These are phyloP conservation scores for Sinocyclocheilus anophthalmus DNA, from an alignment of 2,113 vertebrate species.

Conservation along the genomic window DNA sequence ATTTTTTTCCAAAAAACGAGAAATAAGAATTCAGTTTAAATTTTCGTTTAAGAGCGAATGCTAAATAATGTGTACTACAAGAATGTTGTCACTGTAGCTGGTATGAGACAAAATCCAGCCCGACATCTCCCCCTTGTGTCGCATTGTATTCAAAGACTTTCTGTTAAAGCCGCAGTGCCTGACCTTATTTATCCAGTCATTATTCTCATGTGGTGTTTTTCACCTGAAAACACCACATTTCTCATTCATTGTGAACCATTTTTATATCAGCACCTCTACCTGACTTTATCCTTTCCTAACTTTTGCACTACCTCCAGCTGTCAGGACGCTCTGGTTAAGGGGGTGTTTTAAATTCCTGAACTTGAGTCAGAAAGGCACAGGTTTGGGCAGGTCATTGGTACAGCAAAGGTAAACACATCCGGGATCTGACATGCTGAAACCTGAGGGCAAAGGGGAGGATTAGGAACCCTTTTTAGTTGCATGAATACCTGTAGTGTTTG, in stretches of 20 bases:
- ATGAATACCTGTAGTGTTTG: conserved; percentile 36
- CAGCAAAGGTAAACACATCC: conserved; percentile 27
- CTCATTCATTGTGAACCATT: background rate
- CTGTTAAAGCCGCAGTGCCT: too few species aligned
- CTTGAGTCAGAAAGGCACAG: conserved; percentile 34
- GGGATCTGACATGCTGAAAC: conserved; percentile 13
- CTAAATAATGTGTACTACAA: too few species aligned
- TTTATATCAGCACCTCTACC: background rate
- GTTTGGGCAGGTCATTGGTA: conserved; percentile 35
- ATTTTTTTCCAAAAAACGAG: too few species aligned
- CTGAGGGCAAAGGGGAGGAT: conserved; percentile 28
- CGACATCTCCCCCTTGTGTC: too few species aligned
- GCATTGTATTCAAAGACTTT: too few species aligned
- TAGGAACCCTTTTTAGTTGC: conserved; percentile 37
- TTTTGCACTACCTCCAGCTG: background rate
- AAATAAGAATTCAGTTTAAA: too few species aligned
- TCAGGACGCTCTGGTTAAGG: background rate
- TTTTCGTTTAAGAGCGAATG: too few species aligned
- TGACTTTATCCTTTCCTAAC: background rate
- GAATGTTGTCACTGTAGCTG: too few species aligned
- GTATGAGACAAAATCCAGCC: too few species aligned
- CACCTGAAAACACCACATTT: background rate
- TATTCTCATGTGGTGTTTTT: too few species aligned
- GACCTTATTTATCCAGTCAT: too few species aligned
- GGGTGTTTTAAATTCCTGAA: conserved; percentile 47